Evolutionary conservation across 1,140 invertebrate genomes (phyloP).

Genomic region (Caenorhabditis remanei): DNA sequence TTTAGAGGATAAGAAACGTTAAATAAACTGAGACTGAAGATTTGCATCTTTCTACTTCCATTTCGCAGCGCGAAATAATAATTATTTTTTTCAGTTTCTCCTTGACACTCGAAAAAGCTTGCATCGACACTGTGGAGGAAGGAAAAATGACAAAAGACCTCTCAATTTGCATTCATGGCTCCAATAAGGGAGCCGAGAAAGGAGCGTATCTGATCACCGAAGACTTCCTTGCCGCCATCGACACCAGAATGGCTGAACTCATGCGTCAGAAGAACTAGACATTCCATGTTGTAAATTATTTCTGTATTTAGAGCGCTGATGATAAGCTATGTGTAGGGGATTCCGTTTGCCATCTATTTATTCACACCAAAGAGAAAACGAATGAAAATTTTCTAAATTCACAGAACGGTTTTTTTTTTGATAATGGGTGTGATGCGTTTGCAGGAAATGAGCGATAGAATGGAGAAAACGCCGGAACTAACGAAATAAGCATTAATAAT

Average conservation of each 20-base stretch:
- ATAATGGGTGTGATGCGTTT: background rate
- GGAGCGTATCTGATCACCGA: constrained; percentile 73
- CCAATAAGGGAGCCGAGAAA: constrained; percentile 70
- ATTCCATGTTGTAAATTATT: background rate
- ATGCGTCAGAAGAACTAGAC: constrained; percentile 54
- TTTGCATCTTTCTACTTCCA: too few relatives aligned
- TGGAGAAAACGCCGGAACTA: background rate
- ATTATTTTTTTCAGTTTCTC: constrained; percentile 69
- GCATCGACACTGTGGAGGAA: constrained; percentile 92
- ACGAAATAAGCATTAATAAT: background rate
- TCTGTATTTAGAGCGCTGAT: constrained; percentile 55
- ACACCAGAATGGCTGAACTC: constrained; percentile 65
- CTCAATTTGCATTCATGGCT: constrained; percentile 95
- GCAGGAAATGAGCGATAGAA: background rate
- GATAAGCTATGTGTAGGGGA: constrained; percentile 15
- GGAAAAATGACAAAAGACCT: constrained; percentile 99
- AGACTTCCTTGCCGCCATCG: constrained; percentile 73
- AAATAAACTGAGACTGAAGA: too few relatives aligned
- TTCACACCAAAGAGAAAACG: background rate
- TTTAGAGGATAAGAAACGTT: background rate
- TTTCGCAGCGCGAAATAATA: too few relatives aligned
- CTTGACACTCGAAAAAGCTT: constrained; percentile 88
- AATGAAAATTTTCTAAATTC: background rate
- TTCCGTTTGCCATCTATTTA: constrained; percentile 2
- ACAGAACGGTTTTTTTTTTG: too few relatives aligned